Evolutionary conservation across 2,113 vertebrate species (phyloP), one percentile per base, ranked within the genome.

Genomic region (Zonotrichia leucophrys): DNA sequence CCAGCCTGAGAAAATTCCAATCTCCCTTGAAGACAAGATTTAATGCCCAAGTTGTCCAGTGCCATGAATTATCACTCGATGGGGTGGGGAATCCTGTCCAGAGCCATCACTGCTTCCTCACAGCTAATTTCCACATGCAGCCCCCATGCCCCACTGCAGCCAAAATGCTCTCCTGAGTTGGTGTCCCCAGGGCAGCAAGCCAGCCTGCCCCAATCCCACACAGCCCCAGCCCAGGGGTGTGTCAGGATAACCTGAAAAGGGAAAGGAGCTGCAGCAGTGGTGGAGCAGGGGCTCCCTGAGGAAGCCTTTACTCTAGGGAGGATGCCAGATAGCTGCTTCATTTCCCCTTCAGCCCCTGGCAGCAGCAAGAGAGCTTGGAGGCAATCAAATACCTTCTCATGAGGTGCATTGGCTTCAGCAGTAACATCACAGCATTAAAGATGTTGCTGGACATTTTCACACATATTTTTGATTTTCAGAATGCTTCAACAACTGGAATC

Each of bases 61-160:
- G 0, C 5, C 20, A n/a, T n/a, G 39, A 83, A 39, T 62, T 76
- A 62, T 35, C 2, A 0, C 30, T 64, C 1, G 0, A 0, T 7
- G 14, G 15, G 12, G 14, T 17, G 14, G 4, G 31, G 20, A 56
- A 62, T 64, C n/a, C 66, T 68, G 11, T 17, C 22, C 37, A 50
- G 30, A 67, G 4, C 35, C 30, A 24, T 24, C 58, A 17, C 42
- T 31, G 0, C 16, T 58, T 87, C n/a, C 46, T 69, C 2, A 0
- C 5, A 0, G 0, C 6, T 31, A 4, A 30, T 37, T 78, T 49
- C 75, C 30, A 41, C 11, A 1, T 5, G 20, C 33, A 78, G 3
- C 41, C 41, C 41, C 41, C 13, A 41, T 41, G 41, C 41, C 41
- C 4, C 35, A 35, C 1, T 30, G 37, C 39, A 85, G 27, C 21